phyloP scores from a whole-genome alignment of 2,888 invertebrate species.

The Melanostoma scalare region DNA sequence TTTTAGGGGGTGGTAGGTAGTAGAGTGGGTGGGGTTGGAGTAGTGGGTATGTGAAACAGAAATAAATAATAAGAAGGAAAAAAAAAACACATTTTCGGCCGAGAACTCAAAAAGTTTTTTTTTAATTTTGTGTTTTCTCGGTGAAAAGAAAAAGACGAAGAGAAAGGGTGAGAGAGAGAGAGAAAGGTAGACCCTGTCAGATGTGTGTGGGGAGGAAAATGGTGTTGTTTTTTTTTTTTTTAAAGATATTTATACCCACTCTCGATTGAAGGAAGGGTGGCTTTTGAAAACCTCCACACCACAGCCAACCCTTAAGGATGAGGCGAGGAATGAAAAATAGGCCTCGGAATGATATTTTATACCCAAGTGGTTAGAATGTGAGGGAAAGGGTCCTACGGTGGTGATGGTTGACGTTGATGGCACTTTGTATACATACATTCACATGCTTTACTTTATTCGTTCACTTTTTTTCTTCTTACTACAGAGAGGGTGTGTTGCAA shows the following conservation, averaged over 20 bases:
- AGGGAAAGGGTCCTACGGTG: slow-evolving; percentile 38
- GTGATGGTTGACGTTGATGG: slow-evolving; percentile 68
- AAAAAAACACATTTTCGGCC: slow-evolving; percentile 63
- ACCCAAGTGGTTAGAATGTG: slow-evolving; percentile 47
- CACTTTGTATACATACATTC: slow-evolving; percentile 55
- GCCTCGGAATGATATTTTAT: slow-evolving; percentile 68
- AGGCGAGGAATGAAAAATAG: slow-evolving; percentile 66
- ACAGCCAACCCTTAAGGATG: slow-evolving; percentile 55
- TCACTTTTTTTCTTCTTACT: slow-evolving; percentile 13
- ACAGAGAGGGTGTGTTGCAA: slow-evolving; percentile 60
- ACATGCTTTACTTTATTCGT: slow-evolving; percentile 6
- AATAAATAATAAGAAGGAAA: slow-evolving; percentile 25
- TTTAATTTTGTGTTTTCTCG: slow-evolving; percentile 30
- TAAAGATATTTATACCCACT: slow-evolving; percentile 45
- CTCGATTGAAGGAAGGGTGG: slow-evolving; percentile 53
- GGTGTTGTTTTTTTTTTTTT: slow-evolving; percentile 31
- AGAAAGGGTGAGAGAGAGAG: slow-evolving; percentile 25
- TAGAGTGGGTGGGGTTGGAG: no score
- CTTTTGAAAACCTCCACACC: slow-evolving; percentile 39
- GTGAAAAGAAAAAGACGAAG: slow-evolving; percentile 33
- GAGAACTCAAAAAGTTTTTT: slow-evolving; percentile 63
- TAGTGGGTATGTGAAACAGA: slow-evolving; percentile 34
- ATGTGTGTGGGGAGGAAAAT: slow-evolving; percentile 11
- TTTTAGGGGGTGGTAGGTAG: slow-evolving; percentile 20
- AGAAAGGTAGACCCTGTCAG: slow-evolving; percentile 27